Conservation (phyloP, 1,140 invertebrate genomes). For the Drosophila elegans region DNA sequence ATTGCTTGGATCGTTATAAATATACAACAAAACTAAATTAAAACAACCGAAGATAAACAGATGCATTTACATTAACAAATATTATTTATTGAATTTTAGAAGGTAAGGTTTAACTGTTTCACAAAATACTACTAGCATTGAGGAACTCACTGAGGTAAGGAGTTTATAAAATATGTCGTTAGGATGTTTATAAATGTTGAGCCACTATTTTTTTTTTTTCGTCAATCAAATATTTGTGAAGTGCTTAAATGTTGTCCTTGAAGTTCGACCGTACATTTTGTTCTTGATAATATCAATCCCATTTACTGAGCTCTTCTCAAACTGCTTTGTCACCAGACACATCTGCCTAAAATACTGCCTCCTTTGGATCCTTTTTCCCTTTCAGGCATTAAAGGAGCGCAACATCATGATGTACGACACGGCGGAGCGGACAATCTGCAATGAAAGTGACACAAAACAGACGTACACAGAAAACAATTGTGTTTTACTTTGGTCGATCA, state of each 20-base stretch:
- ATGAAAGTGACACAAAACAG: neutral
- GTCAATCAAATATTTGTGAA: neutral
- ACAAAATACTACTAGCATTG: no score
- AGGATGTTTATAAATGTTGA: no score
- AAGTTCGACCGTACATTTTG: no score
- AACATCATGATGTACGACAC: slow-evolving; percentile 74
- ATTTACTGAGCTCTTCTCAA: neutral
- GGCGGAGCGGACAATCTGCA: slow-evolving; percentile 67
- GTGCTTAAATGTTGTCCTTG: no score
- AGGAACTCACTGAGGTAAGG: no score
- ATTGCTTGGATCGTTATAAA: slow-evolving; percentile 38
- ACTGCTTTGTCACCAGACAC: neutral
- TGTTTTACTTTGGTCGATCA: no score
- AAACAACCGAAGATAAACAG: slow-evolving; percentile 12
- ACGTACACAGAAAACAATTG: no score
- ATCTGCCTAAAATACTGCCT: neutral
- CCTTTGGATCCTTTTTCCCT: neutral
- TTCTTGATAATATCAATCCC: neutral
- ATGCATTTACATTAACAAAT: neutral
- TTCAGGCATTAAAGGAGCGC: slow-evolving; percentile 61
- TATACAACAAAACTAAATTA: slow-evolving; percentile 34
- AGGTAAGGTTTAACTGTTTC: no score
- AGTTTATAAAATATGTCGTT: no score
- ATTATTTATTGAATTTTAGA: no score
- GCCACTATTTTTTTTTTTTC: no score